Evolutionary conservation across 2,888 invertebrate species (phyloP), one percentile per base, ranked within the genome.

Genomic region (Sinodicranocentrus sp.): DNA sequence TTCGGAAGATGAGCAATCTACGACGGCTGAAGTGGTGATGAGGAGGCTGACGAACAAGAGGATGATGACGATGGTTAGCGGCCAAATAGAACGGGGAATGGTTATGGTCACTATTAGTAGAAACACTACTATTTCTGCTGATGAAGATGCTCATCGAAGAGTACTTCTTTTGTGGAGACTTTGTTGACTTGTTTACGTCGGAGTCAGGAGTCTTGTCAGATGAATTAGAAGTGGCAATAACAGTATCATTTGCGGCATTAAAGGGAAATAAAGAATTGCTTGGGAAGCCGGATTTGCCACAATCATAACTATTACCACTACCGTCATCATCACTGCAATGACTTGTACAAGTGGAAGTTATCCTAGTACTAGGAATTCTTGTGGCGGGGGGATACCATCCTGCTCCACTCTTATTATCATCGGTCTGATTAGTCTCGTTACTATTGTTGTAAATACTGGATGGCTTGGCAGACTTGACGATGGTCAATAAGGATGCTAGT

Each of bases 91-190:
- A 72, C 44, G 65, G 73, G 54, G 72, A 44, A 72, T 80, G 65
- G 57, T 72, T 72, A 80, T 80, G 80, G 65, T 33, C 39, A 28
- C 63, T 63, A 8, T 8, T 25, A 57, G 10, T 15, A 33, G 33
- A n/a, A 19, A 6, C 6, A 23, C 19, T 67, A 54, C 8, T 67
- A 54, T 70, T 70, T 25, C 63, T 78, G 39, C 13, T 48, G 63
- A 79, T 71, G 79, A 80, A 43, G 67, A 72, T 80, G 43, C 43
- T 72, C 67, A 28, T 72, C 28, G 73, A 71, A 19, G 79, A 80
- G 72, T 23, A 26, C 52, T 25, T 52, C 21, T 59, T 54, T 39
- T 59, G 68, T 68, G 67, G 48, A 8, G 68, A 61, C 68, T 70
- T 68, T 44, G 33, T 63, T 71, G 44, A 23, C 54, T 52, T 43